phyloP scores from a whole-genome alignment of 2,888 invertebrate species.

The Aromia moschata region DNA sequence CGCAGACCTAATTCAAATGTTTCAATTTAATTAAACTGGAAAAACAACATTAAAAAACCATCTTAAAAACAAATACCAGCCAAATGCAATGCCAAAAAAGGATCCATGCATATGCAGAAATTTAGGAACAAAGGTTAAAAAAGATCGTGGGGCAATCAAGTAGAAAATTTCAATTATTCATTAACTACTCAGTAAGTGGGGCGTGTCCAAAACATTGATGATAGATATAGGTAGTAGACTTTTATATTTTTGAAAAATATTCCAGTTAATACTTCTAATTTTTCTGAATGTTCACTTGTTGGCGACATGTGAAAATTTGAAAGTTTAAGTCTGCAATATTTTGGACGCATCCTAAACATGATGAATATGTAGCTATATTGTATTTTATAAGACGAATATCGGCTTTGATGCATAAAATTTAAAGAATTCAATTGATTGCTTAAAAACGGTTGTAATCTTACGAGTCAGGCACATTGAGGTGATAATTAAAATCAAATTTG shows the following conservation, averaged over 20 bases:
- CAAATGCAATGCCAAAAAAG: conserved; percentile 64
- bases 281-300: too few relatives aligned
- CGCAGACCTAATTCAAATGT: conserved; percentile 24
- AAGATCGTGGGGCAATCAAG: conserved; percentile 51
- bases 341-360: conserved; percentile 22
- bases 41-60: conserved; percentile 45
- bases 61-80: conserved; percentile 60
- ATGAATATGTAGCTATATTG: conserved; percentile 21
- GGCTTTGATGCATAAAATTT: conserved; percentile 26
- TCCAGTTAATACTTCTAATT: too few relatives aligned
- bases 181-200: conserved; percentile 17
- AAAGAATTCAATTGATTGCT: conserved; percentile 26
- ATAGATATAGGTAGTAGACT: too few relatives aligned
- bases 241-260: too few relatives aligned
- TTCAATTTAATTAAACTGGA: conserved; percentile 36
- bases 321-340: too few relatives aligned
- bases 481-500: too few relatives aligned
- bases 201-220: conserved; percentile 27
- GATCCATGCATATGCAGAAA: conserved; percentile 63
- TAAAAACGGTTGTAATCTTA: conserved; percentile 14
- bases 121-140: conserved; percentile 55
- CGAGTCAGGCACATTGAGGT: too few relatives aligned
- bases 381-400: conserved; percentile 22
- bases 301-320: too few relatives aligned
- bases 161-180: conserved; percentile 42